Percentiles rank a stretch among this genome's conserved stretches.
phyloP scores from a whole-genome alignment of 2,113 vertebrate genomes.

The Muscicapa adusta region DNA sequence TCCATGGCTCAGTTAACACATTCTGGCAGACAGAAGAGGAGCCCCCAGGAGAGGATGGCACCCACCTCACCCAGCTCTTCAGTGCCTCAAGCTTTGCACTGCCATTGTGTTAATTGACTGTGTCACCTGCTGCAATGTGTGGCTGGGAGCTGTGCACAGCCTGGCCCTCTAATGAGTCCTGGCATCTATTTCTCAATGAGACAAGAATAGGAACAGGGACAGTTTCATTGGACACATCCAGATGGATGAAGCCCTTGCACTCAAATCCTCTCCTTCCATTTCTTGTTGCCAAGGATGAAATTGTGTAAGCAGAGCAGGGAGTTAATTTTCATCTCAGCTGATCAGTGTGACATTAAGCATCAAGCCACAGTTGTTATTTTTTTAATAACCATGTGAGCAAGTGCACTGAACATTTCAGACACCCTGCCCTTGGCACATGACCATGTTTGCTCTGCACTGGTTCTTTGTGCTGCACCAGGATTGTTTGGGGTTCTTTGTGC shows the following conservation, averaged over 20 bases:
- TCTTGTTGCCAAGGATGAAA: background rate
- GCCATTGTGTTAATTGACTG: background rate
- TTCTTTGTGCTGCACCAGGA: background rate
- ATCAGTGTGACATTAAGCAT: background rate
- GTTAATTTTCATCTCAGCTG: background rate
- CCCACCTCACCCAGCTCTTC: background rate
- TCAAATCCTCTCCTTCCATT: background rate
- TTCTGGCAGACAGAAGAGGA: background rate
- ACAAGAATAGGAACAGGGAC: background rate
- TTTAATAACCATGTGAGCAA: background rate
- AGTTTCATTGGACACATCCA: background rate
- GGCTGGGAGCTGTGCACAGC: background rate
- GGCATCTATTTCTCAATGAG: background rate
- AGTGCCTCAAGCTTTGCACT: background rate
- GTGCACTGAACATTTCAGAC: background rate
- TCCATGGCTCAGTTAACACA: background rate
- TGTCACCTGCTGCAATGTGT: background rate
- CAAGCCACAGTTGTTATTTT: background rate
- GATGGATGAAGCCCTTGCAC: background rate
- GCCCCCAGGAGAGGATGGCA: background rate
- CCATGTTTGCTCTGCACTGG: accelerated
- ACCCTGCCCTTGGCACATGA: background rate
- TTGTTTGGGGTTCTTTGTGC: background rate
- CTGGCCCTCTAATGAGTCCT: background rate
- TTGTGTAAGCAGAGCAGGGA: background rate